Evolutionary conservation across 1,140 invertebrate genomes (phyloP), one percentile per base, ranked within the genome.

Genomic region (Leptestheria dahalacensis): DNA sequence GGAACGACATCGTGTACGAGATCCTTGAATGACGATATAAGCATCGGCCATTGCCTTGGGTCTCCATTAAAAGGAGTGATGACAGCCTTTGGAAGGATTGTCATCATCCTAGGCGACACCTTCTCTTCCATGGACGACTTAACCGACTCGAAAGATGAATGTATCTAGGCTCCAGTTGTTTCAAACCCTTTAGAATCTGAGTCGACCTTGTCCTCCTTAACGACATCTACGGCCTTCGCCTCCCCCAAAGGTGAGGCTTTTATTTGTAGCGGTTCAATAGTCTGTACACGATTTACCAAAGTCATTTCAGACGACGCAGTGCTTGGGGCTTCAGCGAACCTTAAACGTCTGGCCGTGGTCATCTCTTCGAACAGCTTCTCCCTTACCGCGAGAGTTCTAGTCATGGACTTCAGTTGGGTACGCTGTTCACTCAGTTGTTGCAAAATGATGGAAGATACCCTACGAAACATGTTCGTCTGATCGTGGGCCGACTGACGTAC

Each of bases 1-100:
- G 52, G 52, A 20, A 54, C 52, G 15, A 54, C 2, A n/a, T 54
- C 52, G 52, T 54, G 52, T 20, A 54, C 52, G n/a, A 54, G 52
- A 25, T 29, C 29, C 26, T 25, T 20, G 23, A 54, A 54, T 9
- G 18, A 21, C 11, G 52, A 20, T 10, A 55, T 28, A 55, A 55
- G 29, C 53, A 3, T 24, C 21, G 53, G 28, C 53, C 53, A 29
- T 9, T 41, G 25, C 28, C 51, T 15, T n/a, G 53, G 53, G 3
- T 55, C 53, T 28, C 53, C 53, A 25, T 55, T 28, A 15, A 28
- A 55, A 15, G 53, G 53, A 6, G 53, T 55, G 41, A 41, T 55
- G 9, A 10, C 41, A 11, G 29, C 26, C 15, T 55, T 55, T 11
- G 23, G 53, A 6, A 55, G 10, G 21, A 26, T 41, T 20, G 2